Percentiles rank a stretch among this genome's conserved stretches.
These are phyloP conservation scores for Drosophila parvula DNA, from an alignment of 1,140 invertebrate genomes.

Conservation along the genomic window DNA sequence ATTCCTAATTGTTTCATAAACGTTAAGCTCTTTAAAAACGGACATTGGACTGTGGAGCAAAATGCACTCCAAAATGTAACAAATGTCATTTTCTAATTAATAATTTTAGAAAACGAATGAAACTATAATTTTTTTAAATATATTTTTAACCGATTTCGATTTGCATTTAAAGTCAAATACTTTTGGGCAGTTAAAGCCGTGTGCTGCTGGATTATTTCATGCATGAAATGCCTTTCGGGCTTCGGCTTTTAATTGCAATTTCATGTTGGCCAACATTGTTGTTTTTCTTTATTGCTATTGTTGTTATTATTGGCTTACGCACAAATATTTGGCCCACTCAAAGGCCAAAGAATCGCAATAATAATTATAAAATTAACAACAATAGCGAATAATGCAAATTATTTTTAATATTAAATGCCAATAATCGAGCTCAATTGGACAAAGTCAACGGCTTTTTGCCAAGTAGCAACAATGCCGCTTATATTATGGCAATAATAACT, in stretches of 20 bases:
- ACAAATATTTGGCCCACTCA: conserved; percentile 42
- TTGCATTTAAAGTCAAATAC: conserved; percentile 2
- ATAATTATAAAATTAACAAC: conserved; percentile 44
- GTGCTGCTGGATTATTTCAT: conserved; percentile 15
- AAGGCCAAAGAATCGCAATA: conserved; percentile 28
- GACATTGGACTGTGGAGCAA: conserved; percentile 3
- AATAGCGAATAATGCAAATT: conserved; percentile 28
- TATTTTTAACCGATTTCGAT: not conserved
- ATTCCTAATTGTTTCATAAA: conserved; percentile 37
- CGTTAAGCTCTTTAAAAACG: conserved; percentile 15
- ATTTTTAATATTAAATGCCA: conserved; percentile 53
- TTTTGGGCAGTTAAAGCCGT: conserved; percentile 9
- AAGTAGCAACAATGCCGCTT: conserved; percentile 4
- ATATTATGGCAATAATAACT: conserved; percentile 22
- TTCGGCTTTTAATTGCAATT: conserved; percentile 65
- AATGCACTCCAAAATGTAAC: not conserved
- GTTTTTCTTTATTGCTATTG: conserved; percentile 16
- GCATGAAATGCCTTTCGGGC: conserved; percentile 49
- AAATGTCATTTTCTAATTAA: too few relatives aligned
- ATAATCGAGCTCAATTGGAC: conserved; percentile 68
- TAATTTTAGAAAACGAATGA: not conserved
- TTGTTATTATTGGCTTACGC: conserved; percentile 3
- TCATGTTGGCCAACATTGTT: conserved; percentile 39
- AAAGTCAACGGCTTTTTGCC: conserved; percentile 50
- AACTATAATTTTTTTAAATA: not conserved